Base-by-base conservation (phyloP, 1,140 invertebrate species). In the Sarcophaga bullata region DNA sequence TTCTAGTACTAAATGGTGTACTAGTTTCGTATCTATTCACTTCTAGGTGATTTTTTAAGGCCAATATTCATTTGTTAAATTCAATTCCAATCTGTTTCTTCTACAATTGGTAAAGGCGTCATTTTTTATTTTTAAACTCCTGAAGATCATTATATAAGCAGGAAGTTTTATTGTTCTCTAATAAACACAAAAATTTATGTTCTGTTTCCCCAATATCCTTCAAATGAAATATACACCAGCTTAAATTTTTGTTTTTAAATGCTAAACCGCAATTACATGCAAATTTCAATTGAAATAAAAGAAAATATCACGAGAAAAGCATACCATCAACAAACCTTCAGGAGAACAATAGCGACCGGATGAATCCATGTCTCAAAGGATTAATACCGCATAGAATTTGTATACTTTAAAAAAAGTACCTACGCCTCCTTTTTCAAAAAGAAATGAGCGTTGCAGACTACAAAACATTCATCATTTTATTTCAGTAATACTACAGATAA, bases 321-420 rank as follows among this genome's bases (percentile, higher is more conserved):
- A 68, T 17, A 37, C 25, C 25, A 37, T 37, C 25, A 37, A 68
- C n/a, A 68, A 19, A 68, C 6, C 9, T 52, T 10, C 17, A 68
- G 17, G 8, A 68, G 19, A 19, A 19, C 62, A 68, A 68, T 68
- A 25, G 75, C 75, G 49, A 78, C 75, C 75, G 75, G 75, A 78
- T 78, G 75, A 78, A 78, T 78, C 75, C 75, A 78, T 78, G 48
- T 78, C 75, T 78, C 75, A 78, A 78, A 78, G 75, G 75, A 78
- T 78, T 78, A 15, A 78, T 78, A 50, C 75, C 75, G 75, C 75
- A 50, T 17, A 6, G 17, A 15, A 10, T 75, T 52, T 3, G 19
- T 6, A n/a, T 25, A 25, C 7, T 19, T 19, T 68, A 0, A 10
- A 58, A 58, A n/a, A 58, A 58, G 8, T 48, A 49, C 73, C 17